Percentiles rank a stretch among this genome's conserved stretches.
Evolutionary conservation across 2,888 invertebrate genomes (phyloP).

Genomic region (Andrena bucephala): DNA sequence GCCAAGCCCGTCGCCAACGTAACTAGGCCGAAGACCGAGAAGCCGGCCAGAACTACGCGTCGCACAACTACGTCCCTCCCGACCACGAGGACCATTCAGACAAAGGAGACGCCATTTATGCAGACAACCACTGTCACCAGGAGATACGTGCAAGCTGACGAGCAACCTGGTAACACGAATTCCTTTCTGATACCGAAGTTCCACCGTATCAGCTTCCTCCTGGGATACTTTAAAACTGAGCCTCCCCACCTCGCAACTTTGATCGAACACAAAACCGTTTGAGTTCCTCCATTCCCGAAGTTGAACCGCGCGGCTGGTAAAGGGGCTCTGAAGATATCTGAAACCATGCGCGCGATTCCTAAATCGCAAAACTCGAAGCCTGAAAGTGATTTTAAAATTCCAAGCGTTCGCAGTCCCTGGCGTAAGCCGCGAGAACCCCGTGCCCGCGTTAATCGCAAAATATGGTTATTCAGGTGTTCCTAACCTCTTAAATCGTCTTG

Average conservation of each 20-base stretch:
- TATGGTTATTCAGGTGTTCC: no score
- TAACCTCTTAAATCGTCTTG: no score
- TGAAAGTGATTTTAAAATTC: no score
- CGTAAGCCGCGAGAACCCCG: no score
- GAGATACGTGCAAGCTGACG: slow-evolving; percentile 15
- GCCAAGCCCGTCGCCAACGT: slow-evolving; percentile 12
- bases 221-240: neutral
- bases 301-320: no score
- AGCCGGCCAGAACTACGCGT: slow-evolving; percentile 25
- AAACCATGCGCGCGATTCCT: no score
- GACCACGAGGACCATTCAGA: slow-evolving; percentile 25
- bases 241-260: neutral
- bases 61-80: slow-evolving; percentile 58
- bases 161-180: slow-evolving; percentile 55
- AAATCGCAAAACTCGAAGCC: no score
- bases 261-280: no score
- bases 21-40: slow-evolving; percentile 41
- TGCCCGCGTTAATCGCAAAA: no score
- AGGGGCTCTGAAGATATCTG: no score
- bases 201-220: neutral
- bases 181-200: neutral
- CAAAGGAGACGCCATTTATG: slow-evolving; percentile 56
- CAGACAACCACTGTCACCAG: slow-evolving; percentile 25
- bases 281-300: no score
- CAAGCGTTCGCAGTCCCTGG: no score